These are phyloP conservation scores for Xanthostigma xanthostigma DNA, from an alignment of 2,888 invertebrate species.

Conservation along the genomic window DNA sequence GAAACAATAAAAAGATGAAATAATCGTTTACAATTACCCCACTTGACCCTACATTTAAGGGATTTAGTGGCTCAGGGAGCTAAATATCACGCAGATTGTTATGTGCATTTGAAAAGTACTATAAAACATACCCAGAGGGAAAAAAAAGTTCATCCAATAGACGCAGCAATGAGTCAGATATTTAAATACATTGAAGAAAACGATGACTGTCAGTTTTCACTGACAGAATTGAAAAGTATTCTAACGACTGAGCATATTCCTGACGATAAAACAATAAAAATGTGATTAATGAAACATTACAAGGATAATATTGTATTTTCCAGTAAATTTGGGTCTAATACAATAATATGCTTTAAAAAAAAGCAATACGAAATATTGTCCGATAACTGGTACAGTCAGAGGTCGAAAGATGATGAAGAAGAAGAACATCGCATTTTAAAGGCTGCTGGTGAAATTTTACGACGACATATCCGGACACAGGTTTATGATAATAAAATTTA, in stretches of 20 bases:
- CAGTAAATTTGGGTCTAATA: not conserved
- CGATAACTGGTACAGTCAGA: conserved; percentile 5
- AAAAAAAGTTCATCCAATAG: too few relatives aligned
- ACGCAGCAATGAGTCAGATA: too few relatives aligned
- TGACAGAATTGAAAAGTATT: conserved; percentile 9
- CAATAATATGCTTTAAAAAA: not conserved
- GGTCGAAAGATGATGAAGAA: conserved; percentile 3
- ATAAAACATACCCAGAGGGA: too few relatives aligned
- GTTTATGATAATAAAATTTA: conserved; percentile 5
- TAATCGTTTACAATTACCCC: too few relatives aligned
- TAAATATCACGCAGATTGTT: too few relatives aligned
- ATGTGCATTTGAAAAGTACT: too few relatives aligned
- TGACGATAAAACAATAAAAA: conserved; percentile 5
- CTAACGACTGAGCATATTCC: not conserved
- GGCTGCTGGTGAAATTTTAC: conserved; percentile 5
- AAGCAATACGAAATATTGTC: conserved; percentile 3
- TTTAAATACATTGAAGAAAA: conserved; percentile 17
- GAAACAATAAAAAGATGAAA: too few relatives aligned
- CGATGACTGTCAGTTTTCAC: conserved; percentile 11
- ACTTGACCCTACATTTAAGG: too few relatives aligned
- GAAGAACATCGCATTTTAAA: conserved; percentile 6
- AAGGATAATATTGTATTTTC: conserved; percentile 5
- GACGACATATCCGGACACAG: conserved; percentile 4
- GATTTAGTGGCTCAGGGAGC: too few relatives aligned
- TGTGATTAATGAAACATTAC: conserved; percentile 1